Evolutionary conservation across 2,797 vertebrate genomes (phyloP).

Genomic region (Brachyrhaphis roseni): DNA sequence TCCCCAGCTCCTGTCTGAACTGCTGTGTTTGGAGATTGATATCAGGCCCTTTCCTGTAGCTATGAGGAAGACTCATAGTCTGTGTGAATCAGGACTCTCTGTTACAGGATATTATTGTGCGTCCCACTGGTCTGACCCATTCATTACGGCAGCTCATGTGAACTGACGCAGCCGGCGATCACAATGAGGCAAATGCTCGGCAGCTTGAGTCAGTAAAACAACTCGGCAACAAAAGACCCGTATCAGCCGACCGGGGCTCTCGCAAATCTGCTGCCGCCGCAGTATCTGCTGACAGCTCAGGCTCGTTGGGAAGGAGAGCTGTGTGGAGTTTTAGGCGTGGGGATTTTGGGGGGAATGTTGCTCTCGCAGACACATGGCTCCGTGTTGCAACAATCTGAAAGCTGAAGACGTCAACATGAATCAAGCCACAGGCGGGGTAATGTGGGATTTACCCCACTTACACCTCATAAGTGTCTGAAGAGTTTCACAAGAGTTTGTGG

Average conservation of each 20-base stretch:
- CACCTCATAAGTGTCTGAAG: conserved; percentile 74
- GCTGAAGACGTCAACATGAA: conserved; percentile 56
- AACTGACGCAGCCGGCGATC: conserved; percentile 58
- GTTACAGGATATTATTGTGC: conserved; percentile 74
- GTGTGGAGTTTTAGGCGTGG: conserved; percentile 30
- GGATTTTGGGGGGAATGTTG: conserved; percentile 22
- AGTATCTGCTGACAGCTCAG: conserved; percentile 77
- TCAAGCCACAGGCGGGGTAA: conserved; percentile 64
- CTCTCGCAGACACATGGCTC: conserved; percentile 46
- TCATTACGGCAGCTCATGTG: conserved; percentile 76
- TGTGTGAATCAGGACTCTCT: conserved; percentile 52
- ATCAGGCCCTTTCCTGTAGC: conserved; percentile 76
- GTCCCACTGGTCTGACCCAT: conserved; percentile 60
- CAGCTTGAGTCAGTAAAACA: conserved; percentile 72
- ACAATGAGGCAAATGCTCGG: conserved; percentile 67
- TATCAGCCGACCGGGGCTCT: conserved; percentile 66
- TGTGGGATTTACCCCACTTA: conserved; percentile 72
- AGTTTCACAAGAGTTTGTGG: conserved; percentile 76
- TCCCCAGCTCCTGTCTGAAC: conserved; percentile 54
- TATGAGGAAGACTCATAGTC: conserved; percentile 53
- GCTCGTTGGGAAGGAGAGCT: conserved; percentile 40
- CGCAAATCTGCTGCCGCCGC: conserved; percentile 75
- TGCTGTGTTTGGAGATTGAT: conserved; percentile 72
- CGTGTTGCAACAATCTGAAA: conserved; percentile 34
- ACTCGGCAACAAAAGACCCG: conserved; percentile 75